phyloP scores from a whole-genome alignment of 35 echinoderm and acorn worm species.

The Hemicentrotus pulcherrimus region DNA sequence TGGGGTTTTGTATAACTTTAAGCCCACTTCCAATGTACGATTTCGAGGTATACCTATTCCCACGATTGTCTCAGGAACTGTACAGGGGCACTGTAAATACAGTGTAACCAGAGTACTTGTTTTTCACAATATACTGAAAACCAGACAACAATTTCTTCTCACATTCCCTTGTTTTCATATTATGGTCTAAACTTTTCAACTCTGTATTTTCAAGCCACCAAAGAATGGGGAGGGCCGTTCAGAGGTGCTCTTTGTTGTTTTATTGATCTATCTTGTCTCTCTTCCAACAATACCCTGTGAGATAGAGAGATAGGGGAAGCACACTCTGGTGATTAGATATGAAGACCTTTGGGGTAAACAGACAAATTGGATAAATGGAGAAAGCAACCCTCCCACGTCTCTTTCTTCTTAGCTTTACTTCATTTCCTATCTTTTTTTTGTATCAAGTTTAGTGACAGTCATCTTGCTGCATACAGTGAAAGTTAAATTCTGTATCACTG shows the following conservation, averaged over 20 bases:
- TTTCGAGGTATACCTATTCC: too few relatives aligned
- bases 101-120: not conserved
- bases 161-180: not conserved
- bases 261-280: slow-evolving; percentile 11
- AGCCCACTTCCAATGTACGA: too few relatives aligned
- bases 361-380: not conserved
- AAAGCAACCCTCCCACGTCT: not conserved
- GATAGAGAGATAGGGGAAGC: not conserved
- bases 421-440: too few relatives aligned
- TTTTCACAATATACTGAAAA: not conserved
- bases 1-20: too few relatives aligned
- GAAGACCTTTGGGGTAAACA: not conserved
- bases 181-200: not conserved
- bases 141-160: not conserved
- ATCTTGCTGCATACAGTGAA: not conserved
- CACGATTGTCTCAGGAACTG: too few relatives aligned
- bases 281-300: not conserved
- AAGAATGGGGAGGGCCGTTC: not conserved
- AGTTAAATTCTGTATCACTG: not conserved
- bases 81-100: too few relatives aligned
- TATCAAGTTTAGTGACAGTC: too few relatives aligned
- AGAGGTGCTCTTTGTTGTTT: not conserved
- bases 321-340: not conserved
- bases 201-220: not conserved
- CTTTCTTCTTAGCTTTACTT: not conserved